A percentile compares a stretch with the other conserved stretches of the same genome.
Conservation (phyloP, 2,113 vertebrate genomes). For the Siniperca chuatsi region DNA sequence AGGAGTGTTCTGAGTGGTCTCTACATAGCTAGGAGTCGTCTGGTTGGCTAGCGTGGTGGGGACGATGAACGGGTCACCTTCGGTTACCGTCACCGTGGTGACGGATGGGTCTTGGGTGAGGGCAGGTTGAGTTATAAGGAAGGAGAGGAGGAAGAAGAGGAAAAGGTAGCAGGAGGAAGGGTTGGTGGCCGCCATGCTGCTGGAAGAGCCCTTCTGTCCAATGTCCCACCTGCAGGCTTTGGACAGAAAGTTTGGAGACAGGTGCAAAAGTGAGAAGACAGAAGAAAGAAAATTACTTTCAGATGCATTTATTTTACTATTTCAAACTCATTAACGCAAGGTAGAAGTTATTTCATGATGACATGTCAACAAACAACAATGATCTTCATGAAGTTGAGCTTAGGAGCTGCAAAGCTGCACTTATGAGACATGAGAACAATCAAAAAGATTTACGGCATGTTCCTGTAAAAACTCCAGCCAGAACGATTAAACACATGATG, state of each 20-base stretch:
- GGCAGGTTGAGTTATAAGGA: slow-evolving; percentile 33
- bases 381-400: background rate
- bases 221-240: slow-evolving; percentile 45
- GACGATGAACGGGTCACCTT: slow-evolving; percentile 34
- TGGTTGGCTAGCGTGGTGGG: slow-evolving; percentile 65
- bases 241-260: slow-evolving; percentile 25
- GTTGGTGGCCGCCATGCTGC: slow-evolving; percentile 64
- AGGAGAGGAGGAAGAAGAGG: slow-evolving; percentile 49
- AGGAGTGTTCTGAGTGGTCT: slow-evolving; percentile 70
- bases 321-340: background rate
- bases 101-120: slow-evolving; percentile 67
- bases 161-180: slow-evolving; percentile 41
- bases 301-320: background rate
- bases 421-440: background rate
- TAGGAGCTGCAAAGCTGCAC: background rate
- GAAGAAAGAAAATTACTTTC: slow-evolving; percentile 2
- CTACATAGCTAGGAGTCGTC: slow-evolving; percentile 60
- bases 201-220: slow-evolving; percentile 31
- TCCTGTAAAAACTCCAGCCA: slow-evolving; percentile 22
- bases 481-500: slow-evolving; percentile 47
- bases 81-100: slow-evolving; percentile 49
- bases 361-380: background rate
- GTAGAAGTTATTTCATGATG: background rate
- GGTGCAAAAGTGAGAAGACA: slow-evolving; percentile 11
- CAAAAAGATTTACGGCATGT: background rate